These are phyloP conservation scores for Argyrosomus japonicus DNA, from an alignment of 2,113 vertebrate genomes.

Conservation along the genomic window DNA sequence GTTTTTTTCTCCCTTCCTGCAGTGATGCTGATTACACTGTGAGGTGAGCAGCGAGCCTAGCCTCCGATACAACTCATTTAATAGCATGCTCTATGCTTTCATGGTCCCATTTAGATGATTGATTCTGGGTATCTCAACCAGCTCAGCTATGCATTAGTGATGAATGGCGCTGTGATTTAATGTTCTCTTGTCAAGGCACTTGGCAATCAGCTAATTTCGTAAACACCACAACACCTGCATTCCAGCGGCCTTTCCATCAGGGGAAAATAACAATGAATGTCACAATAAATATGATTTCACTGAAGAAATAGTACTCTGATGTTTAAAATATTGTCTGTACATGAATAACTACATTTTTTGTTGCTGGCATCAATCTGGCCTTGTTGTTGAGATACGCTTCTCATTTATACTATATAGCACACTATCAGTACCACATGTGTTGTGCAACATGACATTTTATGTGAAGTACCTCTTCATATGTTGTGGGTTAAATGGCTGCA, in stretches of 20 bases:
- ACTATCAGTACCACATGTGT: not conserved
- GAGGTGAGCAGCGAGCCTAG: slow-evolving; percentile 37
- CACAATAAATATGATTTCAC: slow-evolving; percentile 11
- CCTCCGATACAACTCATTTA: slow-evolving; percentile 60
- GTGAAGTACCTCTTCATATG: not conserved
- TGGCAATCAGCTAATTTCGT: slow-evolving; percentile 60
- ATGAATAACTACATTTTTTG: not conserved
- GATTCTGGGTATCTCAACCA: slow-evolving; percentile 61
- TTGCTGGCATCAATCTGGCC: not conserved
- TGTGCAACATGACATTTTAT: not conserved
- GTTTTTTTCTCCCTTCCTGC: slow-evolving; percentile 29
- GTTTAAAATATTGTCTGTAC: not conserved
- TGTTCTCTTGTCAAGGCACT: slow-evolving; percentile 51
- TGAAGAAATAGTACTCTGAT: not conserved
- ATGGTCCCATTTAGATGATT: slow-evolving; percentile 71
- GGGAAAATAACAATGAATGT: not conserved
- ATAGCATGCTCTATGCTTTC: slow-evolving; percentile 54
- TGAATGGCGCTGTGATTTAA: slow-evolving; percentile 65
- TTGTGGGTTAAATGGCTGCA: slow-evolving; percentile 31
- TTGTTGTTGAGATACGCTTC: not conserved
- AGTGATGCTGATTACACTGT: slow-evolving; percentile 36
- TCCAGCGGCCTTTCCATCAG: slow-evolving; percentile 11
- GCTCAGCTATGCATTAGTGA: slow-evolving; percentile 66
- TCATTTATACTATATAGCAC: not conserved
- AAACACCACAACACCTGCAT: slow-evolving; percentile 61